Evolutionary conservation across 2,888 invertebrate species (phyloP), one percentile per base, ranked within the genome.

Genomic region (Acleris sparsana): DNA sequence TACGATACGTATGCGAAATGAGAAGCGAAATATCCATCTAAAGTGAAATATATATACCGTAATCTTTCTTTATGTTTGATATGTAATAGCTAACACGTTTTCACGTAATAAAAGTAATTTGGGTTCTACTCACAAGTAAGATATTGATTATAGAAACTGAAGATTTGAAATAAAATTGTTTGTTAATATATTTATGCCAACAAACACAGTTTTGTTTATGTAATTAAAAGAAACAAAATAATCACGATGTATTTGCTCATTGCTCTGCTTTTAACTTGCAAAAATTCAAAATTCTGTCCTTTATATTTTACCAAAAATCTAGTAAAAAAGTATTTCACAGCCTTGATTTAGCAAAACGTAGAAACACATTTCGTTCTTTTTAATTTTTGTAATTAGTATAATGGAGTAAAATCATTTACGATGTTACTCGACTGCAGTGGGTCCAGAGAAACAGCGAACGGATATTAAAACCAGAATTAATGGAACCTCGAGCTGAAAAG

Each of bases 391-490:
- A 2, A 33, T 9, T 3, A 33, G 33, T 16, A 20, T 46, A 25
- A 16, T 57, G 17, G n/a, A 46, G 46, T 44, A 29, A 46, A 25
- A 33, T 33, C 33, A 33, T 57, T 16, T 17, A 7, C 16, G 4
- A 3, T 57, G n/a, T 53, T 49, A 51, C 43, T 20, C 1, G 51
- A 39, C 29, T 16, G 22, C 25, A 52, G 33, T 16, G 39, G 17
- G 46, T 48, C 25, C 66, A 68, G 33, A 72, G 61, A 70, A 73
- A 70, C 63, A 11, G 43, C 62, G 25, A 71, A 71, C 66, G 67
- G 67, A 73, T 73, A 71, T 72, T 72, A 71, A 73, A 72, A 69
- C 63, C 66, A 60, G 63, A 63, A 63, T 61, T 56, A 69, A 65
- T 63, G 63, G 25, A 55, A 52, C 43, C 20, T 63, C 55, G 18